phyloP scores from a whole-genome alignment of 2,797 vertebrate genomes.

The Eulemur albifrons region DNA sequence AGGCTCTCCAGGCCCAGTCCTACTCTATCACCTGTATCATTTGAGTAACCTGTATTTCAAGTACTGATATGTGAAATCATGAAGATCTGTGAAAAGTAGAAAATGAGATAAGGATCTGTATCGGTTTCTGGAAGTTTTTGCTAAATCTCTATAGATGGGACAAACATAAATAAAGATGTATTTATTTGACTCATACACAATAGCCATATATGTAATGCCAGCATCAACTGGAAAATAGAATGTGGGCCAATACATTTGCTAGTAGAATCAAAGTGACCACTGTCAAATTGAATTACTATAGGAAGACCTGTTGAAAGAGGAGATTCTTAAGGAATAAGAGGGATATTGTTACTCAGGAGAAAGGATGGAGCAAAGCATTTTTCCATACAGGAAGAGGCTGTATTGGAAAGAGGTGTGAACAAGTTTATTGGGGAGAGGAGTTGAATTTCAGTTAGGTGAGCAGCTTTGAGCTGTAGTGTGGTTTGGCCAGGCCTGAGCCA shows the following conservation, averaged over 20 bases:
- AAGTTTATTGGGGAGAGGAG: not conserved
- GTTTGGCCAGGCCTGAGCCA: not conserved
- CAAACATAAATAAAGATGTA: slow-evolving; percentile 39
- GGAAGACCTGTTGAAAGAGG: slow-evolving; percentile 55
- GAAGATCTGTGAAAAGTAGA: slow-evolving; percentile 35
- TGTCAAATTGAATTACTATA: slow-evolving; percentile 43
- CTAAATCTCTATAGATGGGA: slow-evolving; percentile 18
- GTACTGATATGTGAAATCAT: not conserved
- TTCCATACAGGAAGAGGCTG: not conserved
- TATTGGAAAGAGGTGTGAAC: not conserved
- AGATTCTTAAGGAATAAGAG: slow-evolving; percentile 47
- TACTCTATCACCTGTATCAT: not conserved
- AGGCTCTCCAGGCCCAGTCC: not conserved
- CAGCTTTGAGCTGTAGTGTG: not conserved
- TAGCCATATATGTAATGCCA: not conserved
- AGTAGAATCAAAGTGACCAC: slow-evolving; percentile 28
- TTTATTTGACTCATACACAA: not conserved
- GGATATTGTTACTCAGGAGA: not conserved
- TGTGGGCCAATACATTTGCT: not conserved
- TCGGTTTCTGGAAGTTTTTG: slow-evolving; percentile 33
- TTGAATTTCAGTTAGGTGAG: not conserved
- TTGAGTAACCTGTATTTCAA: not conserved
- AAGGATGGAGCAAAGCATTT: slow-evolving; percentile 13
- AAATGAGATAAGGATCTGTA: slow-evolving; percentile 21
- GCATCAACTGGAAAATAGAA: slow-evolving; percentile 39